Base-by-base conservation (phyloP, 2,888 invertebrate genomes). In the Ochlodes sylvanus region DNA sequence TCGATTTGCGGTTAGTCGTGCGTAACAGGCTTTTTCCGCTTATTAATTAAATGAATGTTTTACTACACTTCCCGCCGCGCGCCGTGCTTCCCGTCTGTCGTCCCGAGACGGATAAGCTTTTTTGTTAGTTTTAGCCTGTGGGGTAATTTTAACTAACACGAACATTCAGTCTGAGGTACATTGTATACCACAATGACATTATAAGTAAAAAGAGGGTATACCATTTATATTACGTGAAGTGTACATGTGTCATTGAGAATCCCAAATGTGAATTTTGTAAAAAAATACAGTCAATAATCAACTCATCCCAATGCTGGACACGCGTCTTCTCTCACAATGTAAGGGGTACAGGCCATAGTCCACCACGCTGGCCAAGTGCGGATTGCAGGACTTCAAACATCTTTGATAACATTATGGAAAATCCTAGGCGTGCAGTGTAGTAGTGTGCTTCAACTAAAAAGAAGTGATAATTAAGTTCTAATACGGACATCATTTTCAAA, bases 21-120 rank as follows among this genome's bases (percentile, higher is more conserved):
- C 66, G 66, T 66, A 66, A 66, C 60, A 42, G 54, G 42, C 66
- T 52, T 66, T 66, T 60, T 66, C 66, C 66, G 66, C 66, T 66
- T 66, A 66, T 66, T 66, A 66, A 60, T 66, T 60, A 66, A 61
- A 66, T 66, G 60, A 66, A 47, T 60, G 58, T 66, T 66, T 66
- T 66, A 66, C 52, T 66, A 66, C 27, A 66, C 60, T 66, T 66
- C 66, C 60, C 66, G 66, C 60, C 50, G 17, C 19, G 60, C 66
- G 66, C 60, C 50, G 17, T 34, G 60, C 60, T 66, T 66, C 66
- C 65, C 66, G 66, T 60, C 54, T 60, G 66, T 38, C 38, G 38
- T 38, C 0, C 38, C 38, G 5, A 41, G 15, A 44, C 32, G 57
- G 47, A 19, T 17, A 14, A 47, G 44, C 58, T 21, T 60, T 58